Percentiles rank a stretch among this genome's conserved stretches.
Conservation (phyloP, 2,888 invertebrate species). For the Keiferia lycopersicella region DNA sequence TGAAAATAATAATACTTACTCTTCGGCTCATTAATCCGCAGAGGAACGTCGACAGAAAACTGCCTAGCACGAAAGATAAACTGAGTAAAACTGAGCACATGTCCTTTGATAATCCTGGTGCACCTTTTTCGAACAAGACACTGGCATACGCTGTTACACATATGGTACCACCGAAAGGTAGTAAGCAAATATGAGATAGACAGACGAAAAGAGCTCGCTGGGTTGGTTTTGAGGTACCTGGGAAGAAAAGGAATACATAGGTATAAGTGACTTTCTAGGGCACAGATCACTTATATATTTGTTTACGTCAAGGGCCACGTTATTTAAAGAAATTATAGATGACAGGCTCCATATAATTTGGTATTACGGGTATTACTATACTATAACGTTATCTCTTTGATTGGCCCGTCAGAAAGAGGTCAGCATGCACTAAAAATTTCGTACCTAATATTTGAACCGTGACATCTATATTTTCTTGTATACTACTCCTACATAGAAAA, state of each 20-base stretch:
- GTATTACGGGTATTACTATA: too few relatives aligned
- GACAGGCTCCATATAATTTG: too few relatives aligned
- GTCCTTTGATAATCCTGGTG: constrained; percentile 64
- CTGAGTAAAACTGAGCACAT: constrained; percentile 78
- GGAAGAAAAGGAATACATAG: constrained; percentile 24
- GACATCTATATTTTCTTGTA: too few relatives aligned
- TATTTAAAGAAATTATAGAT: too few relatives aligned
- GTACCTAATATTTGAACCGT: too few relatives aligned
- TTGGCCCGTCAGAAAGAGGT: too few relatives aligned
- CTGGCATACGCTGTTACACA: constrained; percentile 58
- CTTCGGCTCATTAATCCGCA: constrained; percentile 79
- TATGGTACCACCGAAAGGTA: constrained; percentile 47
- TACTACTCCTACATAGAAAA: too few relatives aligned
- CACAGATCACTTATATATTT: too few relatives aligned
- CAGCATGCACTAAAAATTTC: too few relatives aligned
- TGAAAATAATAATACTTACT: constrained; percentile 39
- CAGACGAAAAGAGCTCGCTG: constrained; percentile 46
- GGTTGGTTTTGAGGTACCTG: constrained; percentile 60
- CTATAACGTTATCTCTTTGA: too few relatives aligned
- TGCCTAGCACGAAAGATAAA: constrained; percentile 66
- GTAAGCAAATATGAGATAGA: constrained; percentile 36
- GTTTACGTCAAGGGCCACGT: too few relatives aligned
- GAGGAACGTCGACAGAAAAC: constrained; percentile 57
- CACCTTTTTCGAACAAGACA: constrained; percentile 67
- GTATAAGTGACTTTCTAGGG: too few relatives aligned